Evolutionary conservation across 2,888 invertebrate genomes (phyloP).

Genomic region (Merodon equestris): DNA sequence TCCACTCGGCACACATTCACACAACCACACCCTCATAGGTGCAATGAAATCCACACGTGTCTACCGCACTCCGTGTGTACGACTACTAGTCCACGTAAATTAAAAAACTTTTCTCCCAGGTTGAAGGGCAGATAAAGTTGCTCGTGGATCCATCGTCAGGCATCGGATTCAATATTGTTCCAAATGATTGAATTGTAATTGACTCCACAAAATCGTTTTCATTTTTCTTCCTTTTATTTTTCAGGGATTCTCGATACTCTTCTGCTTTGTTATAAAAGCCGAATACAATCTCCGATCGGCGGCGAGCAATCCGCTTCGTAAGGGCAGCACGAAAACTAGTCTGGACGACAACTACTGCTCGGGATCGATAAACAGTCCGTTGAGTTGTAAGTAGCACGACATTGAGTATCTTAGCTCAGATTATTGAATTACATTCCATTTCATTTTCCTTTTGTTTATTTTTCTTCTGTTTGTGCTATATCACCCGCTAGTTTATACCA

Average conservation of each 20-base stretch:
- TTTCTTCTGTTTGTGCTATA: too few relatives aligned
- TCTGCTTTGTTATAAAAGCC: conserved; percentile 78
- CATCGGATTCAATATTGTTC: conserved; percentile 18
- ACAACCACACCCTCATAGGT: conserved; percentile 1
- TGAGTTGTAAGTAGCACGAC: conserved; percentile 76
- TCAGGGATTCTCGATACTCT: conserved; percentile 77
- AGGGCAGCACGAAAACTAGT: conserved; percentile 76
- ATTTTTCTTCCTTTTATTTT: conserved; percentile 26
- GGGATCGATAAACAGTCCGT: conserved; percentile 77
- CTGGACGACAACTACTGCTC: conserved; percentile 78
- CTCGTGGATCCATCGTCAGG: neutral
- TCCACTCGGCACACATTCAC: conserved; percentile 9
- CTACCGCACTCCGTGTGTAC: conserved; percentile 1
- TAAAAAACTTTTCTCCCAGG: conserved; percentile 35
- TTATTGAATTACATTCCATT: conserved; percentile 5
- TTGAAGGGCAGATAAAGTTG: conserved; percentile 2
- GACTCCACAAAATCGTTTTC: conserved; percentile 24
- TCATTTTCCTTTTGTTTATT: conserved; percentile 26
- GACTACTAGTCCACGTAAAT: conserved; percentile 20
- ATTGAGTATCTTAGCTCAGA: neutral
- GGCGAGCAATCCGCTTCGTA: conserved; percentile 69
- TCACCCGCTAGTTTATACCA: conserved; percentile 79
- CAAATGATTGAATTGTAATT: conserved; percentile 36
- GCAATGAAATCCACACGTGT: conserved; percentile 1
- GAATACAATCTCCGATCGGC: conserved; percentile 75